Conservation (phyloP, 2,888 invertebrate genomes). For the Dasypolia templi region DNA sequence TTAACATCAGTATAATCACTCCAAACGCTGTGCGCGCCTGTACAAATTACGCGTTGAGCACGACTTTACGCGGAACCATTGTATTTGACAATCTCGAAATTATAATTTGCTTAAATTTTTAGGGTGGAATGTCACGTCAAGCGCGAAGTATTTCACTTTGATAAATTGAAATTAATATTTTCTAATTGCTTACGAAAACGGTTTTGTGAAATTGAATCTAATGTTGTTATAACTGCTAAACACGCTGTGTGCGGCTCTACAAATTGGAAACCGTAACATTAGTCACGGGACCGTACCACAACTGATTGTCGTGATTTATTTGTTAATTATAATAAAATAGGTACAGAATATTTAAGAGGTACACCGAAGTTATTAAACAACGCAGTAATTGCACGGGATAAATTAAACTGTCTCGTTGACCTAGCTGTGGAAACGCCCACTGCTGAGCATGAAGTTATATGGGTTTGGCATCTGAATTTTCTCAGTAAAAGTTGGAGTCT, state of each 20-base stretch:
- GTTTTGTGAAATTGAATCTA: slow-evolving; percentile 47
- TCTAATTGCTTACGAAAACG: slow-evolving; percentile 44
- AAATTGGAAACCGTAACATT: slow-evolving; percentile 39
- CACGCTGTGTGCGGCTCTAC: slow-evolving; percentile 42
- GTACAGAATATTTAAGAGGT: slow-evolving; percentile 18
- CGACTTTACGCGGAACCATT: slow-evolving; percentile 22
- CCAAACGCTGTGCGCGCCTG: slow-evolving; percentile 41
- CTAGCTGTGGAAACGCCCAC: neutral
- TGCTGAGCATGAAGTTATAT: neutral
- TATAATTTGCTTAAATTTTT: slow-evolving; percentile 45
- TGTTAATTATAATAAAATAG: slow-evolving; percentile 38
- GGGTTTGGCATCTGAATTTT: neutral
- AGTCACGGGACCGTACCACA: slow-evolving; percentile 29
- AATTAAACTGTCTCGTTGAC: neutral
- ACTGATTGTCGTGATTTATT: slow-evolving; percentile 55
- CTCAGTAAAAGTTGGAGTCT: neutral
- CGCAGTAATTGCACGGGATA: neutral
- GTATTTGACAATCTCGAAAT: slow-evolving; percentile 43
- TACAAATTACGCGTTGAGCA: slow-evolving; percentile 50
- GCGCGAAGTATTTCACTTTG: slow-evolving; percentile 14
- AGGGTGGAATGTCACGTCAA: slow-evolving; percentile 47
- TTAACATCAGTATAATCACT: slow-evolving; percentile 66
- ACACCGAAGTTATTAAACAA: slow-evolving; percentile 9
- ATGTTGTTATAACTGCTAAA: slow-evolving; percentile 36
- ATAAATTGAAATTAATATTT: slow-evolving; percentile 50